These are phyloP conservation scores for Saturnia pavonia DNA, from an alignment of 2,888 invertebrate species.

Conservation along the genomic window DNA sequence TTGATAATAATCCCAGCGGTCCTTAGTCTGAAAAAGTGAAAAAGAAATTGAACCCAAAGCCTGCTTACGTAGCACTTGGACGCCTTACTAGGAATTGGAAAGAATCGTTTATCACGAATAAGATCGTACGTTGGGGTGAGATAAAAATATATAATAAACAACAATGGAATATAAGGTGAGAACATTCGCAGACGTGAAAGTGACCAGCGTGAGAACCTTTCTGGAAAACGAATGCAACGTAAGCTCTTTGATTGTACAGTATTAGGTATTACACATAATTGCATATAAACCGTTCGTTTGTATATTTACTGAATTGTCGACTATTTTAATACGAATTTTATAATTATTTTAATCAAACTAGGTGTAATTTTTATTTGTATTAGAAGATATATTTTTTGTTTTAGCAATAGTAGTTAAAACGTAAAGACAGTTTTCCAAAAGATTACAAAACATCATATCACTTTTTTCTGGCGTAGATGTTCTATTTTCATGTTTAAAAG, in stretches of 20 bases:
- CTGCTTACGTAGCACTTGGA: too few relatives aligned
- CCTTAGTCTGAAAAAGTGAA: too few relatives aligned
- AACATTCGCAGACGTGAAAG: slow-evolving; percentile 10
- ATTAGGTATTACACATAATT: background rate
- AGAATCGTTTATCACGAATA: background rate
- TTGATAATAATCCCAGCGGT: too few relatives aligned
- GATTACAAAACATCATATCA: too few relatives aligned
- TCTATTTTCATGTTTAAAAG: too few relatives aligned
- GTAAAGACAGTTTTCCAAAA: too few relatives aligned
- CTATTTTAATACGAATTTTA: background rate
- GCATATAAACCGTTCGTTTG: background rate
- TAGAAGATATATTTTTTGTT: background rate
- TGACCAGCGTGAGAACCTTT: slow-evolving; percentile 5
- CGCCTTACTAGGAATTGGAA: background rate
- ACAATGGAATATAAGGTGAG: slow-evolving; percentile 7
- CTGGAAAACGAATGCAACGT: background rate
- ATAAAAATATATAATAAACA: slow-evolving; percentile 5
- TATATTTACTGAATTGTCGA: background rate
- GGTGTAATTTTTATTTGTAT: background rate
- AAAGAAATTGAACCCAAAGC: too few relatives aligned
- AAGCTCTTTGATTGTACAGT: background rate
- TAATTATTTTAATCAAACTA: background rate
- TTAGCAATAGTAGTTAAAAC: too few relatives aligned
- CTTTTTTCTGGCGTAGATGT: too few relatives aligned
- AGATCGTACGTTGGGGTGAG: background rate